Conservation (phyloP, 64 coral and sea anemone genomes). For the Actinia equina region DNA sequence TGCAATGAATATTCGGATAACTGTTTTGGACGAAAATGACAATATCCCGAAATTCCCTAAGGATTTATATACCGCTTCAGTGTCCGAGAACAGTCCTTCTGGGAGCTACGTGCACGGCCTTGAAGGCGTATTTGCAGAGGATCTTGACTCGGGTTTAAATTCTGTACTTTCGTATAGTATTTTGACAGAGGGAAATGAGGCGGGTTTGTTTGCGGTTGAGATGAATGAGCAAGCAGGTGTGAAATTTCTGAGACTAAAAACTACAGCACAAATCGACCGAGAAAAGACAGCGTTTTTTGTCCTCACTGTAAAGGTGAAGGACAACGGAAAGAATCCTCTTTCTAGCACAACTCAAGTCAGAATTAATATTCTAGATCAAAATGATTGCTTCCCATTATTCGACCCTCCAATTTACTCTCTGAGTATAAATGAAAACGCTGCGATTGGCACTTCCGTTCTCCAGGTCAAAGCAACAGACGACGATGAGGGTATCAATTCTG, state of each 20-base stretch:
- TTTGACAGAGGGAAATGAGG: constrained; percentile 73
- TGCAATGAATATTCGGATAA: constrained; percentile 51
- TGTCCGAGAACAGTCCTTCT: constrained; percentile 48
- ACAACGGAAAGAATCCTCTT: constrained; percentile 57
- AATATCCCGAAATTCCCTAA: constrained; percentile 70
- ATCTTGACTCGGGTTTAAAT: constrained; percentile 79
- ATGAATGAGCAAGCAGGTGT: constrained; percentile 62
- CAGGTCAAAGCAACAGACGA: constrained; percentile 82
- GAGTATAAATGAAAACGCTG: constrained; percentile 60
- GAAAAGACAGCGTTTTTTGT: constrained; percentile 80
- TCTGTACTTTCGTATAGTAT: constrained; percentile 74
- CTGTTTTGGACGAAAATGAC: constrained; percentile 80
- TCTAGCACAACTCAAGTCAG: constrained; percentile 64
- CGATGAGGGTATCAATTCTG: constrained; percentile 69
- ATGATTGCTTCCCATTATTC: constrained; percentile 79
- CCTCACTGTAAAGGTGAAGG: constrained; percentile 73
- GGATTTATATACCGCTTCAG: constrained; percentile 69
- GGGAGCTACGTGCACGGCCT: constrained; percentile 76
- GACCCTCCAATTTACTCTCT: constrained; percentile 48
- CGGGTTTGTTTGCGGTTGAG: constrained; percentile 71
- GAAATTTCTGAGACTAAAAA: constrained; percentile 88
- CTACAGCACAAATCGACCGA: constrained; percentile 66
- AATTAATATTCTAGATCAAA: constrained; percentile 88
- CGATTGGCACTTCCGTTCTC: constrained; percentile 58
- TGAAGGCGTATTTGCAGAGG: constrained; percentile 74